phyloP scores from a whole-genome alignment of 1,140 invertebrate species.

The Andricus grossulariae region DNA sequence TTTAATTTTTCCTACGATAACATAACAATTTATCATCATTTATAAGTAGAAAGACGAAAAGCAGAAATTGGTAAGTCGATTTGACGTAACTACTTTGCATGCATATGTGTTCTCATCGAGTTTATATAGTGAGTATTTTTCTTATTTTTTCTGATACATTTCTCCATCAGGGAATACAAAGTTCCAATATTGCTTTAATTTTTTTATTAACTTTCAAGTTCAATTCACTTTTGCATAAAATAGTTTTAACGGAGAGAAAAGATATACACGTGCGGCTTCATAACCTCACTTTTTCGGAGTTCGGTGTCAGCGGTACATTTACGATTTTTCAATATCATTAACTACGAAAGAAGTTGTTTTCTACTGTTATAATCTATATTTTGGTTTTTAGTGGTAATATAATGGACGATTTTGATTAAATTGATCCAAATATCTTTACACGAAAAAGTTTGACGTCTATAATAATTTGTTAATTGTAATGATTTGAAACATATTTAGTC shows the following conservation, averaged over 20 bases:
- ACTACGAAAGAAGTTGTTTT: too few relatives aligned
- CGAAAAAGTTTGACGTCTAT: too few relatives aligned
- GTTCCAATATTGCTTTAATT: background rate
- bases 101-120: background rate
- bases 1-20: background rate
- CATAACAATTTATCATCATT: background rate
- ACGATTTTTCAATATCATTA: too few relatives aligned
- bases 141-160: background rate
- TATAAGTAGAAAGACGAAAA: background rate
- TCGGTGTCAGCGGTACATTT: background rate
- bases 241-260: background rate
- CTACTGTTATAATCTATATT: too few relatives aligned
- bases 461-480: too few relatives aligned
- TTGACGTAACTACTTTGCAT: conserved; percentile 11
- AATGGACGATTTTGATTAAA: too few relatives aligned
- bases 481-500: too few relatives aligned
- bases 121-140: background rate
- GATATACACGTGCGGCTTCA: background rate
- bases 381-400: too few relatives aligned
- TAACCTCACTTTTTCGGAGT: background rate
- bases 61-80: background rate
- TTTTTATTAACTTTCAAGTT: background rate
- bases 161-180: background rate
- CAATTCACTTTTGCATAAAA: background rate
- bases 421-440: too few relatives aligned